Evolutionary conservation across 2,888 invertebrate species (phyloP).

Genomic region (Drosophila seclusa): DNA sequence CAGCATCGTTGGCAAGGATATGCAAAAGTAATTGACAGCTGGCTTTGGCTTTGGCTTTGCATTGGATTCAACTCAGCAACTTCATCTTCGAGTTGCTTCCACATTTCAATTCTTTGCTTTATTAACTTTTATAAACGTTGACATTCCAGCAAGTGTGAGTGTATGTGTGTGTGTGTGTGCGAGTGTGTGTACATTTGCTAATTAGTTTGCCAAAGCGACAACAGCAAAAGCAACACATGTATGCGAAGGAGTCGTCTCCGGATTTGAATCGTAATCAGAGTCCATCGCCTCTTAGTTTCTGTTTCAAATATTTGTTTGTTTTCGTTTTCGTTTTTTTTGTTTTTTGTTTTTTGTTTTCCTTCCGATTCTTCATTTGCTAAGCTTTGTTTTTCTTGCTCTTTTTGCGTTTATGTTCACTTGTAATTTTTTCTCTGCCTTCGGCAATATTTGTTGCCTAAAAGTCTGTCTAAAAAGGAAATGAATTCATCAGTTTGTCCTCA

Average conservation of each 20-base stretch:
- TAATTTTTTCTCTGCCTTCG: constrained; percentile 18
- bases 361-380: constrained; percentile 9
- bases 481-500: constrained; percentile 61
- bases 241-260: constrained; percentile 23
- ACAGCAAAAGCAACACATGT: constrained; percentile 24
- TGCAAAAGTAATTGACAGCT: constrained; percentile 76
- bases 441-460: constrained; percentile 26
- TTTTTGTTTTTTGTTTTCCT: neutral
- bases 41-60: constrained; percentile 28
- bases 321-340: neutral
- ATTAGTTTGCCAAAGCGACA: constrained; percentile 70
- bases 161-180: constrained; percentile 10
- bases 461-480: constrained; percentile 72
- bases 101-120: constrained; percentile 60
- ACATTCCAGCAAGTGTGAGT: constrained; percentile 28
- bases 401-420: neutral
- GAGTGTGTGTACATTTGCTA: constrained; percentile 71
- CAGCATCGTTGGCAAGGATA: constrained; percentile 45
- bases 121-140: constrained; percentile 67
- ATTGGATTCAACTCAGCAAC: constrained; percentile 20
- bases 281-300: constrained; percentile 18
- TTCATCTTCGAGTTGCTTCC: constrained; percentile 35
- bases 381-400: constrained; percentile 8
- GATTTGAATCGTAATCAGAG: constrained; percentile 23
- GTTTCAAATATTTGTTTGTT: constrained; percentile 22